Percentiles rank a stretch among this genome's conserved stretches.
These are phyloP conservation scores for Carterocephalus palaemon DNA, from an alignment of 2,888 invertebrate species.

Conservation along the genomic window DNA sequence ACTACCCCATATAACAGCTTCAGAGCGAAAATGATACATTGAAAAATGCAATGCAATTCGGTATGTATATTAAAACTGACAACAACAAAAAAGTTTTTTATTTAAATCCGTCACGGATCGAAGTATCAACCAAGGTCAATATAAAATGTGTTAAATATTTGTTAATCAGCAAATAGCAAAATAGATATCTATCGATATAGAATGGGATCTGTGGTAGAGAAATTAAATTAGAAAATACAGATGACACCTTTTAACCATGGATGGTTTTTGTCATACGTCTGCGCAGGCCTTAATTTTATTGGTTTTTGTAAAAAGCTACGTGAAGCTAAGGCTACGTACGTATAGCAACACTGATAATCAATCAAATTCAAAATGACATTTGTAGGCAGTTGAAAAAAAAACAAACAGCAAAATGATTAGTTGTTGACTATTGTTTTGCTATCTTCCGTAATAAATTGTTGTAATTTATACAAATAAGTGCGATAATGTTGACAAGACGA, in stretches of 20 bases:
- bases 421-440: constrained; percentile 21
- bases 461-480: constrained; percentile 28
- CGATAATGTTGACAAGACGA: constrained; percentile 49
- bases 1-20: too few relatives aligned
- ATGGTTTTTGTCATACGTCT: neutral
- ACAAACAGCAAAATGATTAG: constrained; percentile 17
- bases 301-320: too few relatives aligned
- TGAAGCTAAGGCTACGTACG: too few relatives aligned
- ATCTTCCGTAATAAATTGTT: constrained; percentile 19
- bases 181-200: too few relatives aligned
- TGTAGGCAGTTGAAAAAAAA: constrained; percentile 3
- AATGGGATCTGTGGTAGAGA: too few relatives aligned
- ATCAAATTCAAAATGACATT: constrained; percentile 19
- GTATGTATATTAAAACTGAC: neutral
- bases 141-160: too few relatives aligned
- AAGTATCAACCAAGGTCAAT: too few relatives aligned
- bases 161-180: too few relatives aligned
- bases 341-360: constrained; percentile 8
- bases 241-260: neutral
- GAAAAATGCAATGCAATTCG: neutral
- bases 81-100: neutral
- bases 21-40: too few relatives aligned
- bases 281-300: neutral
- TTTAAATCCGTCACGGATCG: too few relatives aligned
- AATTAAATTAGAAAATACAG: too few relatives aligned